Base-by-base conservation (phyloP, 1,140 invertebrate genomes). In the Gryllus bimaculatus region DNA sequence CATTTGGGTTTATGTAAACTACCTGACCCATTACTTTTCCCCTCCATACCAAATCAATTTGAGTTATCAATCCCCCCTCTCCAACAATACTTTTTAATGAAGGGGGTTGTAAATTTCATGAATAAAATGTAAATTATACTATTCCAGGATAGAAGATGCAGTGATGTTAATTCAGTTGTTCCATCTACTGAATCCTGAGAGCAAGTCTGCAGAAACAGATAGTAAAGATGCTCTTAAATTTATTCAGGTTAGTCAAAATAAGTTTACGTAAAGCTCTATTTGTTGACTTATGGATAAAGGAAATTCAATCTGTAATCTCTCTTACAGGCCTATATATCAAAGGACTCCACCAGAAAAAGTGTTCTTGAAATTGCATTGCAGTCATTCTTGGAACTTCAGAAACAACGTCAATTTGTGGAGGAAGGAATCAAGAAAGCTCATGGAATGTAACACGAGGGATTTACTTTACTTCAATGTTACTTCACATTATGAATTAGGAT, bases 351-450 rank as follows among this genome's bases (percentile, higher is more conserved):
- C 0, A 79, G 66, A 48, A 76, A 76, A 49, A 79, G 75, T 73
- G 73, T 76, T 7, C 48, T 79, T 8, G 79, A 79, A 76, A 47
- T 79, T 48, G 79, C 79, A 10, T 15, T 79, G 75, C 79, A 79
- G 54, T 48, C 79, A 77, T 66, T 47, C 15, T 47, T 66, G 47
- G 79, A 79, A 21, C 73, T 79, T 7, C 26, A 76, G 48, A 77
- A 39, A 66, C 79, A 79, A 66, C 48, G 26, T 12, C 26, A 15
- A 18, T 21, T 20, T 39, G 39, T 66, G 6, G 76, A 76, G n/a
- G 75, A 49, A 77, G 76, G 79, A 18, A 47, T 79, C 15, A 73
- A 49, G 10, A 79, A 48, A 77, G 79, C 79, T 47, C 79, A 79
- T 48, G 79, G 74, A 8, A 3, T 66, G 54, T 39, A 39, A 39